phyloP scores from a whole-genome alignment of 2,888 invertebrate genomes.

The Caenorhabditis uteleia region DNA sequence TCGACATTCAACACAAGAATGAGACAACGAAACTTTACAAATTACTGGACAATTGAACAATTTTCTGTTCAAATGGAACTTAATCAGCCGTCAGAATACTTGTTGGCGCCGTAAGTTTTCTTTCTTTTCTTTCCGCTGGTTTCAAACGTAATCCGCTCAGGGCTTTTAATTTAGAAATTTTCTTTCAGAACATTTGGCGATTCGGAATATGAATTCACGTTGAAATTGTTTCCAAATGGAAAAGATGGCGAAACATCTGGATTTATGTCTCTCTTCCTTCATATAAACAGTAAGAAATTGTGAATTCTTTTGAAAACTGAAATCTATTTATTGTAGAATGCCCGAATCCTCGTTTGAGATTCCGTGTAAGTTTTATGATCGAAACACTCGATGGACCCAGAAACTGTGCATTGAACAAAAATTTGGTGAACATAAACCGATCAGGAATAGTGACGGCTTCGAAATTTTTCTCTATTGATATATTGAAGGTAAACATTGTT shows the following conservation, averaged over 20 bases:
- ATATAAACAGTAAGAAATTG: constrained; percentile 42
- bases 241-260: constrained; percentile 59
- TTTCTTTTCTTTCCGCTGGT: not conserved
- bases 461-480: constrained; percentile 56
- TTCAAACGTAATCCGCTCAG: too few species aligned
- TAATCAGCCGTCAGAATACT: constrained; percentile 24
- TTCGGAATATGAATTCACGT: constrained; percentile 42
- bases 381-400: constrained; percentile 57
- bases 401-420: constrained; percentile 56
- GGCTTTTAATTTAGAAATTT: too few species aligned
- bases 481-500: constrained; percentile 33
- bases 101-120: constrained; percentile 37
- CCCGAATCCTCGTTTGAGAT: constrained; percentile 46
- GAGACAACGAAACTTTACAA: constrained; percentile 12
- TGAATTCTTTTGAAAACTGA: not conserved
- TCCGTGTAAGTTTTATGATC: constrained; percentile 56
- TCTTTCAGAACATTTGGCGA: constrained; percentile 50
- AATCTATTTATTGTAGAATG: constrained; percentile 30
- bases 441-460: constrained; percentile 60
- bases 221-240: constrained; percentile 57
- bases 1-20: constrained; percentile 13
- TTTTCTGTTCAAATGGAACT: constrained; percentile 48
- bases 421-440: constrained; percentile 58
- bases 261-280: constrained; percentile 53
- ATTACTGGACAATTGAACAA: constrained; percentile 41